Percentiles rank a stretch among this genome's conserved stretches.
Evolutionary conservation across 2,888 invertebrate genomes (phyloP).

Genomic region (Willowsia nigromaculata): DNA sequence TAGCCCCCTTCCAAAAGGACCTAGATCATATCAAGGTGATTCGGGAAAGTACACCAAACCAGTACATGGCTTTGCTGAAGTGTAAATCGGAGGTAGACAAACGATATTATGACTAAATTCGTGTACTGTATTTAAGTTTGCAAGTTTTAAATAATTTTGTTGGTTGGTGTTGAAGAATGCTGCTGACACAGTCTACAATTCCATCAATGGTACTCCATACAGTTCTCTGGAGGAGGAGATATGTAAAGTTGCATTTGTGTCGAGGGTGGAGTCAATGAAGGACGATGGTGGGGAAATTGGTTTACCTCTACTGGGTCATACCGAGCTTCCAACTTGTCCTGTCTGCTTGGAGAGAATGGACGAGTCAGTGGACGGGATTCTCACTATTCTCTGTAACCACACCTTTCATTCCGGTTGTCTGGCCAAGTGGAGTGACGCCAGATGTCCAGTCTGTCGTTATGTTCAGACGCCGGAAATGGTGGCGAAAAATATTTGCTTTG

Average conservation of each 20-base stretch:
- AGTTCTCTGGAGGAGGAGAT: constrained; percentile 95
- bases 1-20: constrained; percentile 93
- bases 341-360: constrained; percentile 99
- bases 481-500: constrained; percentile 86
- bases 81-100: constrained; percentile 83
- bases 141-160: not conserved
- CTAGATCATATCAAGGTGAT: constrained; percentile 95
- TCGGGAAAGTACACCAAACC: constrained; percentile 92
- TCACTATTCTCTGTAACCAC: constrained; percentile 99
- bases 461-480: constrained; percentile 91
- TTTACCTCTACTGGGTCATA: constrained; percentile 86
- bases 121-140: not conserved
- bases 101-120: not conserved
- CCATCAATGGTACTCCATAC: constrained; percentile 95
- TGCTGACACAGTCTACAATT: constrained; percentile 94
- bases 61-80: constrained; percentile 98
- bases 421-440: constrained; percentile 96
- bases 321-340: constrained; percentile 98
- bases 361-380: constrained; percentile 97
- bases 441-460: constrained; percentile 98
- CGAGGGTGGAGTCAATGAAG: constrained; percentile 91
- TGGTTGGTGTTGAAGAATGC: constrained; percentile 83
- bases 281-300: constrained; percentile 84
- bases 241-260: constrained; percentile 97
- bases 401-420: constrained; percentile 98